phyloP scores from a whole-genome alignment of 2,113 vertebrate genomes.

The Ranitomeya imitator region DNA sequence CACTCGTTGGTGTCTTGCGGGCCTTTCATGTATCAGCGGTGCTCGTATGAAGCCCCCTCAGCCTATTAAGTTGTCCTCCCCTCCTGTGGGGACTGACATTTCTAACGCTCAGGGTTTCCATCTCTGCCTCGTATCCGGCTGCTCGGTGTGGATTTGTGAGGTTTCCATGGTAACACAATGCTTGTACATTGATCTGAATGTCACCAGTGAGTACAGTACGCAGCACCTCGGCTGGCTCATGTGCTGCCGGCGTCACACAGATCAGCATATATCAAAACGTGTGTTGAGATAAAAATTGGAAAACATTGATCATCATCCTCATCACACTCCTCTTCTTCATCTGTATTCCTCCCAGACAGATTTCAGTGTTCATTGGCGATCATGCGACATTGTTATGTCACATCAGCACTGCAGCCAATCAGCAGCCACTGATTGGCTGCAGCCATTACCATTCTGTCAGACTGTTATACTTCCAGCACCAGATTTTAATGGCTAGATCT shows the following conservation, averaged over 20 bases:
- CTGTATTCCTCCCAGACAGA: too few species aligned
- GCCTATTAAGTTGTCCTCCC: neutral
- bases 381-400: too few species aligned
- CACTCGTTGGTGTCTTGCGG: neutral
- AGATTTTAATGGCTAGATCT: too few species aligned
- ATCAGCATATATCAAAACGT: neutral
- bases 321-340: too few species aligned
- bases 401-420: too few species aligned
- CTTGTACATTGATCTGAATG: neutral
- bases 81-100: neutral
- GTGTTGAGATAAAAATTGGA: neutral
- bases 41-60: neutral
- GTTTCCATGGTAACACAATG: constrained; percentile 21
- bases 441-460: too few species aligned
- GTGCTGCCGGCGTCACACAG: neutral
- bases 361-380: too few species aligned
- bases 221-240: neutral
- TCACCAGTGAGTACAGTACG: neutral
- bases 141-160: neutral
- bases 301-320: neutral
- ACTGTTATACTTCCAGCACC: too few species aligned
- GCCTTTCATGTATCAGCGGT: neutral
- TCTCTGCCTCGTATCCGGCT: neutral
- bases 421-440: too few species aligned
- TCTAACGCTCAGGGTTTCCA: constrained; percentile 1